A percentile compares a stretch with the other conserved stretches of the same genome.
Conservation (phyloP, 2,113 vertebrate species). For the Tiliqua scincoides region DNA sequence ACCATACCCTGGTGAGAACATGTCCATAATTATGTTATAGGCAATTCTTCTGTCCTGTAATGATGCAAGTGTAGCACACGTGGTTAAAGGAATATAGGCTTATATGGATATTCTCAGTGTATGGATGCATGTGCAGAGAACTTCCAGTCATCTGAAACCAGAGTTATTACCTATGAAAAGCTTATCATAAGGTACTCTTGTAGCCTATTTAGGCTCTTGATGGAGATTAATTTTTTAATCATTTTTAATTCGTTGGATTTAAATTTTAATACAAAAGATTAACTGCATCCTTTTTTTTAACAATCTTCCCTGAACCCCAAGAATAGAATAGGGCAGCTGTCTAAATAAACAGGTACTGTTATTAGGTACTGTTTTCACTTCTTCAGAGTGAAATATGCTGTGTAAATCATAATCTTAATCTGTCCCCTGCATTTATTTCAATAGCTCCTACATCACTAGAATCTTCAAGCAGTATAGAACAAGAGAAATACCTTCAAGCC, state of each 20-base stretch:
- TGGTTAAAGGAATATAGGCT: neutral
- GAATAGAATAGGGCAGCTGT: neutral
- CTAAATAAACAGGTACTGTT: neutral
- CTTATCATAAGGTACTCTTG: neutral
- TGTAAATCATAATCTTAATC: neutral
- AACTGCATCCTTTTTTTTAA: neutral
- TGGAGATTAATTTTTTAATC: neutral
- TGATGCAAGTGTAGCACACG: neutral
- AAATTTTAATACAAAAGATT: neutral
- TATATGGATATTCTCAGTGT: too few species aligned
- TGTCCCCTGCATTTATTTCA: constrained; percentile 18
- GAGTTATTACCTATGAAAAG: neutral
- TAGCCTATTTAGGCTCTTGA: neutral
- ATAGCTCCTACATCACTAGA: constrained; percentile 87
- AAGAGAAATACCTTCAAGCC: constrained; percentile 96
- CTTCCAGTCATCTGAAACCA: neutral
- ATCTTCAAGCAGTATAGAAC: constrained; percentile 95
- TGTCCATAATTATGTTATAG: neutral
- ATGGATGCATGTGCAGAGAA: too few species aligned
- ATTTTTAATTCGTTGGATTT: neutral
- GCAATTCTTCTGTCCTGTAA: neutral
- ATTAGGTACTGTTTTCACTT: neutral
- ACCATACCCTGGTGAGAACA: neutral
- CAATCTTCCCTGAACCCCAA: neutral
- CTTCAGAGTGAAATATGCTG: neutral